Percentiles rank a stretch among this genome's conserved stretches.
Conservation (phyloP, 2,113 vertebrate genomes). For the Chaenocephalus aceratus region DNA sequence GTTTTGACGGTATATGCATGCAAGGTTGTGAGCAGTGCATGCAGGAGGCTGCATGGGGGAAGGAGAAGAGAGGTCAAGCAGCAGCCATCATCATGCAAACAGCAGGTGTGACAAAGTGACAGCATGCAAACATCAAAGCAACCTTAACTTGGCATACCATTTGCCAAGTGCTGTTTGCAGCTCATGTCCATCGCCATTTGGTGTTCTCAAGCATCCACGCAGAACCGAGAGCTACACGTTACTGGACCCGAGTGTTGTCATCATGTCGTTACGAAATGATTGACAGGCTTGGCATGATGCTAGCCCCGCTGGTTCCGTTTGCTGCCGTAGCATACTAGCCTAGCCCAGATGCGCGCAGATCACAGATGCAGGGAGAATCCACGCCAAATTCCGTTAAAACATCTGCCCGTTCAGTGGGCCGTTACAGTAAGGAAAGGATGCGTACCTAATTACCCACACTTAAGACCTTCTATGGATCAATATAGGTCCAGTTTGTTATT, state of each 20-base stretch:
- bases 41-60: constrained; percentile 30
- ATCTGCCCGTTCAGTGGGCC: constrained; percentile 7
- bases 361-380: background rate
- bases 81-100: constrained; percentile 58
- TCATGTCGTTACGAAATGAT: constrained; percentile 45
- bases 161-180: constrained; percentile 27
- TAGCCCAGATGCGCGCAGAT: constrained; percentile 31
- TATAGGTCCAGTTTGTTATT: constrained; percentile 13
- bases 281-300: constrained; percentile 57
- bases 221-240: background rate
- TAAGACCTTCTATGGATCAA: background rate
- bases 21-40: constrained; percentile 25
- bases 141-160: constrained; percentile 60
- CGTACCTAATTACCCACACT: background rate
- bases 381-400: constrained; percentile 14
- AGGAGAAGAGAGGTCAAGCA: constrained; percentile 59
- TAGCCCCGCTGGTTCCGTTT: constrained; percentile 29
- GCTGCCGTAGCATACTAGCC: constrained; percentile 32
- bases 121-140: constrained; percentile 64
- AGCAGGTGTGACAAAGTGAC: constrained; percentile 78
- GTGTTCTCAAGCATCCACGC: background rate
- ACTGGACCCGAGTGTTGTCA: constrained; percentile 18
- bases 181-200: constrained; percentile 55
- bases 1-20: background rate
- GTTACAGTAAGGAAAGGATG: too few species aligned